phyloP scores from a whole-genome alignment of 2,888 invertebrate genomes.

The Arge pagana region DNA sequence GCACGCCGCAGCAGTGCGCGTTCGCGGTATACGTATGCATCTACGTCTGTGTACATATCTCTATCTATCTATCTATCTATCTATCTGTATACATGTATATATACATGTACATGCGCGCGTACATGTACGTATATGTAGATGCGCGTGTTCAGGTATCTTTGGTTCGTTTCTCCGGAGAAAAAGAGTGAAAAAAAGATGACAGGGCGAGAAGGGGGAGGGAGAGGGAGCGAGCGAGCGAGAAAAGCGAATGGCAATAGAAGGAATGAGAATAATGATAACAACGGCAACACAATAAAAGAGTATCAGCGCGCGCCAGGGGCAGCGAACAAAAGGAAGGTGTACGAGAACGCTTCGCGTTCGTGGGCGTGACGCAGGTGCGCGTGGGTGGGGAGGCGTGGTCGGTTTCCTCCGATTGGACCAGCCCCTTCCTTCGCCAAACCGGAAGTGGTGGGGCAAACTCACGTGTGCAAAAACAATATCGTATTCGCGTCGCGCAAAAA shows the following conservation, averaged over 20 bases:
- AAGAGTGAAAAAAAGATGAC: slow-evolving; percentile 12
- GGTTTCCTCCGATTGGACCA: slow-evolving; percentile 45
- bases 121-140: too few relatives aligned
- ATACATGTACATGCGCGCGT: too few relatives aligned
- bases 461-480: slow-evolving; percentile 52
- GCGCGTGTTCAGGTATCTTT: too few relatives aligned
- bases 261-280: slow-evolving; percentile 2
- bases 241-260: slow-evolving; percentile 17
- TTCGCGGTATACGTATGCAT: too few relatives aligned
- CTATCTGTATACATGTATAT: too few relatives aligned
- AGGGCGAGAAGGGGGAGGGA: slow-evolving; percentile 20
- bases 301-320: slow-evolving; percentile 4
- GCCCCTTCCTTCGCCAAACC: slow-evolving; percentile 37
- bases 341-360: slow-evolving; percentile 43
- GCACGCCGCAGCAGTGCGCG: too few relatives aligned
- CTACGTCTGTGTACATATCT: too few relatives aligned
- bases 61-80: too few relatives aligned
- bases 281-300: slow-evolving; percentile 13
- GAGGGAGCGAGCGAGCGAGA: slow-evolving; percentile 22
- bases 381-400: slow-evolving; percentile 56
- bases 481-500: slow-evolving; percentile 49
- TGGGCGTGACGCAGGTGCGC: slow-evolving; percentile 57
- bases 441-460: slow-evolving; percentile 44
- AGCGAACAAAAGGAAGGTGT: slow-evolving; percentile 29
- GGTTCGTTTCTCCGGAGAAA: not conserved